Percentiles rank a stretch among this genome's conserved stretches.
phyloP scores from a whole-genome alignment of 2,797 vertebrate genomes.

The Ctenopoma multispine region DNA sequence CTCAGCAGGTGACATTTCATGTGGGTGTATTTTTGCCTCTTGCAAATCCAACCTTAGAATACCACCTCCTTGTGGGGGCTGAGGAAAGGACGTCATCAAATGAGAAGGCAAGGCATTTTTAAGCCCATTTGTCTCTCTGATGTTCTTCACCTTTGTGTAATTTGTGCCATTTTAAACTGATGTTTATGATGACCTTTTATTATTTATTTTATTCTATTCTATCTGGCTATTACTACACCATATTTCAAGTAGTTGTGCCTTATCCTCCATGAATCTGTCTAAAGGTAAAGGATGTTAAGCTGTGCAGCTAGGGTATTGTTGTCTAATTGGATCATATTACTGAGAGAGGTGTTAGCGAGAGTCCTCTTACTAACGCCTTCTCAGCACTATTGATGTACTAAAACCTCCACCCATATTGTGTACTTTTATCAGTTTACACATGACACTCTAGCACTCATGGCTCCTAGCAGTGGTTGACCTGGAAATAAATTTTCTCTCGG shows the following conservation, averaged over 20 bases:
- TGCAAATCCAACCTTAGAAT: slow-evolving; percentile 70
- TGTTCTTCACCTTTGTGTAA: slow-evolving; percentile 38
- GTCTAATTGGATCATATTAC: slow-evolving; percentile 85
- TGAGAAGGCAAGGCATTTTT: slow-evolving; percentile 39
- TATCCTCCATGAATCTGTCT: slow-evolving; percentile 39
- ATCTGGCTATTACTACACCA: neutral
- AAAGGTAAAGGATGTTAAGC: slow-evolving; percentile 79
- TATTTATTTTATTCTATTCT: neutral
- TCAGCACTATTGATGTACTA: slow-evolving; percentile 30
- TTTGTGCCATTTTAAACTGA: slow-evolving; percentile 26
- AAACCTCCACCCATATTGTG: slow-evolving; percentile 18
- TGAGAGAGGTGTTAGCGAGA: slow-evolving; percentile 50
- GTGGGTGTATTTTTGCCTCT: slow-evolving; percentile 77
- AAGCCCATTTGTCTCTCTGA: slow-evolving; percentile 24
- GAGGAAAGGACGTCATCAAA: slow-evolving; percentile 49
- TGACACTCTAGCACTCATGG: neutral
- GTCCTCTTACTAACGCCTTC: slow-evolving; percentile 22
- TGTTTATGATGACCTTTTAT: neutral
- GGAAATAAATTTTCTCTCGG: slow-evolving; percentile 8
- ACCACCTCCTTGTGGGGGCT: slow-evolving; percentile 39
- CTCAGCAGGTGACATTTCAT: slow-evolving; percentile 62
- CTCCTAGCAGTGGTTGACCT: slow-evolving; percentile 16
- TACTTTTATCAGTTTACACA: slow-evolving; percentile 21
- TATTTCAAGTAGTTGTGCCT: neutral
- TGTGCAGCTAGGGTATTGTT: slow-evolving; percentile 65